phyloP scores from a whole-genome alignment of 1,140 invertebrate species.

The Zaprionus inermis region DNA sequence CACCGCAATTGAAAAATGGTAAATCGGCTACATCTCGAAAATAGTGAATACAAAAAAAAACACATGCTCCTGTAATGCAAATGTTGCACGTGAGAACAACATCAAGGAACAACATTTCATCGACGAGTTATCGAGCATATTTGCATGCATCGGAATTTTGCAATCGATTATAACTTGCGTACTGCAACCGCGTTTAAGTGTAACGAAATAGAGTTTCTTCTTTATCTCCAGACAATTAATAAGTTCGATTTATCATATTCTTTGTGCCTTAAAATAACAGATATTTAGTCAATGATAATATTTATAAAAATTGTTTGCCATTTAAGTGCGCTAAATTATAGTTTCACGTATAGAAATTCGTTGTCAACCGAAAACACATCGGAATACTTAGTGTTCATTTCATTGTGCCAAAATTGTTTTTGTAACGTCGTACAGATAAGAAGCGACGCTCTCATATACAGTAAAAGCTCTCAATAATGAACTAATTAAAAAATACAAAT shows the following conservation, averaged over 20 bases:
- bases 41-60: background rate
- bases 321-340: background rate
- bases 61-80: background rate
- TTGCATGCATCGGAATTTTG: background rate
- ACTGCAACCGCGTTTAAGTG: background rate
- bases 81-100: background rate
- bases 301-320: background rate
- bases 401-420: background rate
- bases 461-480: background rate
- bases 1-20: slow-evolving; percentile 9
- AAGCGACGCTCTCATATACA: background rate
- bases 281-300: background rate
- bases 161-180: background rate
- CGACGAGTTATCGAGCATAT: background rate
- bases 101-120: too few relatives aligned
- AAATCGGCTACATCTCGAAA: background rate
- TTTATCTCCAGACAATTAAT: background rate
- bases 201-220: background rate
- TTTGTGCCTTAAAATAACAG: background rate
- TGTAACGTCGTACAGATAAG: background rate
- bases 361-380: slow-evolving; percentile 1
- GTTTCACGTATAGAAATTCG: background rate
- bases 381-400: background rate
- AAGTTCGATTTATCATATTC: background rate
- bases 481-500: too few relatives aligned